Evolutionary conservation across 1,140 invertebrate genomes (phyloP).

Genomic region (Ladona fulva): DNA sequence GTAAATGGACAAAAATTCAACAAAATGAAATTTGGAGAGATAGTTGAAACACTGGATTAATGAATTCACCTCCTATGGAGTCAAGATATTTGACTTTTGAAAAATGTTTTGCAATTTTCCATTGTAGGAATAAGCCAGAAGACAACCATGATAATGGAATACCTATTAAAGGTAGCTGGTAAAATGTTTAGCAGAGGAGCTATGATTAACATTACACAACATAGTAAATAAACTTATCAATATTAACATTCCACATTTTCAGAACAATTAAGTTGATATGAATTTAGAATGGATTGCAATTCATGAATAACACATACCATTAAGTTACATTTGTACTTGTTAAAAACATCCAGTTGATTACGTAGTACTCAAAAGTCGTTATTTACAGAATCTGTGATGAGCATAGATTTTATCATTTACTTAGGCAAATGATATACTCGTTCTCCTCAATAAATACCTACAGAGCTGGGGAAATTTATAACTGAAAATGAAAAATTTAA

Average conservation of each 20-base stretch:
- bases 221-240: neutral
- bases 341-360: neutral
- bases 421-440: neutral
- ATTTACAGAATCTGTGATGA: neutral
- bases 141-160: too few species aligned
- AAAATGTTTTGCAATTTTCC: too few species aligned
- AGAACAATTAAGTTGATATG: neutral
- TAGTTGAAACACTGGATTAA: too few species aligned
- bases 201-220: neutral
- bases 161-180: too few species aligned
- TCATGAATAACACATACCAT: constrained; percentile 7
- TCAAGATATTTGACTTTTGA: too few species aligned
- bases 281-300: neutral
- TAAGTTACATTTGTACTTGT: constrained; percentile 8
- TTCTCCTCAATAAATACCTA: neutral
- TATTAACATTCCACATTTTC: neutral
- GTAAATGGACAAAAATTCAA: too few species aligned
- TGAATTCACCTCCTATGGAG: too few species aligned
- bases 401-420: neutral
- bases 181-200: neutral
- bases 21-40: too few species aligned
- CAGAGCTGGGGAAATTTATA: neutral
- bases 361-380: neutral
- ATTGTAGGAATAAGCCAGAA: too few species aligned
- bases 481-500: too few species aligned